These are phyloP conservation scores for Eupithecia pulchellata DNA, from an alignment of 2,888 invertebrate species.

Conservation along the genomic window DNA sequence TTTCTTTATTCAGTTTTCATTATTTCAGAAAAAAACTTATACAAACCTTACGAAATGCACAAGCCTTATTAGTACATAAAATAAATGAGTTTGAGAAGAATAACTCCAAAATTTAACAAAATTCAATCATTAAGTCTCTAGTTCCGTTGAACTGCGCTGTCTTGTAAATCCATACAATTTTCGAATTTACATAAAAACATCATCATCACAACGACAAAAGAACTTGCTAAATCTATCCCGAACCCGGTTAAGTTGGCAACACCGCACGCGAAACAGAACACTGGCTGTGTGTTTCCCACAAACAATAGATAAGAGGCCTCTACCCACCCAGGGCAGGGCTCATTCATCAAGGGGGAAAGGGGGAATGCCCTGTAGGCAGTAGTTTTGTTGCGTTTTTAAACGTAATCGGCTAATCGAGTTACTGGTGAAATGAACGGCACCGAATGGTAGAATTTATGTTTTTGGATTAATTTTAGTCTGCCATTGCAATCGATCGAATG, in stretches of 20 bases:
- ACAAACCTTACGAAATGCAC: background rate
- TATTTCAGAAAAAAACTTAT: background rate
- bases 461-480: background rate
- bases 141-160: background rate
- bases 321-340: constrained; percentile 40
- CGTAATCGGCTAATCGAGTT: constrained; percentile 24
- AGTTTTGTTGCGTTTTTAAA: constrained; percentile 35
- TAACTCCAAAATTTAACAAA: background rate
- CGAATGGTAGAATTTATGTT: background rate
- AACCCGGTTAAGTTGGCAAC: constrained; percentile 39
- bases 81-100: background rate
- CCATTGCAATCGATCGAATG: background rate
- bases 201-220: background rate
- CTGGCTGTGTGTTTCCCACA: constrained; percentile 53
- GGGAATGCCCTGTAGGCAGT: constrained; percentile 19
- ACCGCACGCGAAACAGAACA: constrained; percentile 42
- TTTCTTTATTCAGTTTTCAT: no score
- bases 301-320: constrained; percentile 67
- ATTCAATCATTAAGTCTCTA: background rate
- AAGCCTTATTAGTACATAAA: background rate
- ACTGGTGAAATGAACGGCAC: background rate
- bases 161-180: background rate
- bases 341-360: constrained; percentile 51
- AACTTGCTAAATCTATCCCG: constrained; percentile 35
- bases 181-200: background rate